Conservation (phyloP, 2,797 vertebrate genomes). For the Sebastiscus albofasciatus region DNA sequence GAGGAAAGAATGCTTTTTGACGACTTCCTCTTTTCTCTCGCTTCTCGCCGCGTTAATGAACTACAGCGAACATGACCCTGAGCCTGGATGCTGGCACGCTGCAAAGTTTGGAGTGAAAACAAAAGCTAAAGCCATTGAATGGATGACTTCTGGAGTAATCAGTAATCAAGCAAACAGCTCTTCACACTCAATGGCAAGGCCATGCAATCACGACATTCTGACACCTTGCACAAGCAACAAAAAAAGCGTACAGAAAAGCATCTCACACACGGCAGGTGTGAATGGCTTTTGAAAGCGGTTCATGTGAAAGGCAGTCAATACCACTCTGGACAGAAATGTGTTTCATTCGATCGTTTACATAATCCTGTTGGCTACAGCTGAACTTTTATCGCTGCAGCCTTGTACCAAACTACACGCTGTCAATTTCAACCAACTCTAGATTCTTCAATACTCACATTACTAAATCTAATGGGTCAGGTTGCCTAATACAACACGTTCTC, state of each 20-base stretch:
- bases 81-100: neutral
- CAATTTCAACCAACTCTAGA: neutral
- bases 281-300: conserved; percentile 41
- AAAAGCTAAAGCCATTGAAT: conserved; percentile 31
- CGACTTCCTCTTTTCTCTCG: conserved; percentile 25
- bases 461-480: neutral
- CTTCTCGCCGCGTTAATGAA: conserved; percentile 27
- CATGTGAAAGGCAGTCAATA: conserved; percentile 29
- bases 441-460: no score
- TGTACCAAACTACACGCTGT: conserved; percentile 20
- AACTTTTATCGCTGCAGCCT: conserved; percentile 55
- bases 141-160: conserved; percentile 36
- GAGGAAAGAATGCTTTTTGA: conserved; percentile 41
- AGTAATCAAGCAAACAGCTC: conserved; percentile 51
- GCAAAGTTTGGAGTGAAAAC: conserved; percentile 11
- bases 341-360: conserved; percentile 11
- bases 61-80: conserved; percentile 39
- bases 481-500: neutral
- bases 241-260: neutral
- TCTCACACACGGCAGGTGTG: conserved; percentile 18
- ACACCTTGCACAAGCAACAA: conserved; percentile 35
- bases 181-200: conserved; percentile 53
- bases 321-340: conserved; percentile 8
- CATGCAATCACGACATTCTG: conserved; percentile 31
- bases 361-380: conserved; percentile 27